Evolutionary conservation across 92 coral and sea anemone genomes (phyloP).

Genomic region (Paramuricea clavata): DNA sequence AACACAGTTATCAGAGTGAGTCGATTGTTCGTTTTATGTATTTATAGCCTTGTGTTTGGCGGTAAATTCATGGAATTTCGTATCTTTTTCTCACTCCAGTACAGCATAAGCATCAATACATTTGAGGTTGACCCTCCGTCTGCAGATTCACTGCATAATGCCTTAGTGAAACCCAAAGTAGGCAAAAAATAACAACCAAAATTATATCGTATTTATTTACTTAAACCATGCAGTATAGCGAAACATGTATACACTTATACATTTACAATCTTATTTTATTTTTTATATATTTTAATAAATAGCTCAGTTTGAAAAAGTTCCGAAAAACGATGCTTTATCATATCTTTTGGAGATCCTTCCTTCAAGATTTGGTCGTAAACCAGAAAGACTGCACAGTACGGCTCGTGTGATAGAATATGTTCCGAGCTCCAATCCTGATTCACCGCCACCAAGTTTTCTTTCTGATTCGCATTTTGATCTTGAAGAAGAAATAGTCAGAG

Average conservation of each 20-base stretch:
- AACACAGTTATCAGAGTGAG: no score
- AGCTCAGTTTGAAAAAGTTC: background rate
- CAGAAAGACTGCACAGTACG: slow-evolving; percentile 34
- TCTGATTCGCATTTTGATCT: slow-evolving; percentile 87
- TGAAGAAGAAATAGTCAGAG: slow-evolving; percentile 81
- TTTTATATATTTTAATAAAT: background rate
- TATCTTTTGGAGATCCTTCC: background rate
- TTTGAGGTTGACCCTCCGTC: no score
- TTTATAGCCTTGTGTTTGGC: no score
- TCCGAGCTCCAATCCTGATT: slow-evolving; percentile 95
- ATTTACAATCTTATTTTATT: background rate
- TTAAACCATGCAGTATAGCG: no score
- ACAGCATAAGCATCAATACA: no score
- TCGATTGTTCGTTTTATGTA: no score
- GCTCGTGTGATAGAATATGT: slow-evolving; percentile 71
- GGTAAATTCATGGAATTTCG: no score
- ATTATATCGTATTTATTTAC: no score
- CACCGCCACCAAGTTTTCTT: slow-evolving; percentile 69
- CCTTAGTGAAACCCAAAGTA: no score
- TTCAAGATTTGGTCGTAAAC: slow-evolving; percentile 27
- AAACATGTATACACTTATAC: background rate
- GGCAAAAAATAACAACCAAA: no score
- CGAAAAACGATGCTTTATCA: background rate
- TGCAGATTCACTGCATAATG: no score
- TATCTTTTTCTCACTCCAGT: no score